Evolutionary conservation across 2,888 invertebrate species (phyloP).

Genomic region (Nezara viridula): DNA sequence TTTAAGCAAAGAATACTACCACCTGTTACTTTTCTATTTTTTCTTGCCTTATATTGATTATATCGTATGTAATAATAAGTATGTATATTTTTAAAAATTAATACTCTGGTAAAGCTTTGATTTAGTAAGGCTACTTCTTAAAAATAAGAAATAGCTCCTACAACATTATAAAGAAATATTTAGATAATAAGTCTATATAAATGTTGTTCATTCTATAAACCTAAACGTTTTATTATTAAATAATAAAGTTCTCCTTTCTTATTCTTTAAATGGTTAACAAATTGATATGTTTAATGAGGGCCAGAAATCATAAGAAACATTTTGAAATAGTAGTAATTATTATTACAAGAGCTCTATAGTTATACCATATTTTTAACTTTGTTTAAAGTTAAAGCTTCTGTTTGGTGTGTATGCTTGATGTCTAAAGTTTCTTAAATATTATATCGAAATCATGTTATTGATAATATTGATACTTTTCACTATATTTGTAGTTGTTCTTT

Average conservation of each 20-base stretch:
- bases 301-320: neutral
- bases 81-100: neutral
- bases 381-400: neutral
- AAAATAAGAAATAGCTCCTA: neutral
- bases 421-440: neutral
- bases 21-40: neutral
- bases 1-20: neutral
- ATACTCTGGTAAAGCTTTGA: neutral
- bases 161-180: neutral
- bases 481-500: neutral
- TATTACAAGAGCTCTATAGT: neutral
- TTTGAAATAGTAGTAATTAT: neutral
- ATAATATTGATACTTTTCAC: neutral
- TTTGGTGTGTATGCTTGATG: neutral
- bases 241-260: neutral
- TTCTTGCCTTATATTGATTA: neutral
- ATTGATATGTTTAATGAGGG: neutral
- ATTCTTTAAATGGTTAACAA: neutral
- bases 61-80: neutral
- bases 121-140: neutral
- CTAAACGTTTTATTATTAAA: neutral
- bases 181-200: conserved; percentile 8
- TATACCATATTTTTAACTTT: neutral
- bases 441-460: neutral
- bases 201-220: neutral